phyloP scores from a whole-genome alignment of 92 coral and sea anemone species.

The Epizoanthus stellaris region DNA sequence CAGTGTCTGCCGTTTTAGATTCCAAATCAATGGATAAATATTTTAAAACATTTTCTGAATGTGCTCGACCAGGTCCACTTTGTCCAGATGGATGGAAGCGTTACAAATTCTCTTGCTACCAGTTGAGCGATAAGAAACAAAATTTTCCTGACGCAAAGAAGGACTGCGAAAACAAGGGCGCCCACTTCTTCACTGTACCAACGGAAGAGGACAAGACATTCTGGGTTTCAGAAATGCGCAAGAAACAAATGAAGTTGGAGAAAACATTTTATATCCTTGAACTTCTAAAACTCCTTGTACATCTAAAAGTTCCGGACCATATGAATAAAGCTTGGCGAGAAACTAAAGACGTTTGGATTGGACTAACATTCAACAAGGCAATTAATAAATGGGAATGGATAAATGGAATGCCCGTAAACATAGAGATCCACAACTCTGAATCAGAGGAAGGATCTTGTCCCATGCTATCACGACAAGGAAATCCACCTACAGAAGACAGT shows the following conservation, averaged over 20 bases:
- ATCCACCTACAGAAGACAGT: background rate
- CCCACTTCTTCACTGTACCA: constrained; percentile 5
- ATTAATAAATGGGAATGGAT: background rate
- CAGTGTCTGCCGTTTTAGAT: no score
- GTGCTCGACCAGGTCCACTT: background rate
- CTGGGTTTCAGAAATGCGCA: background rate
- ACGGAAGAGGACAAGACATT: constrained; percentile 3
- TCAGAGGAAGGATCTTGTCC: background rate
- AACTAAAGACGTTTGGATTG: background rate
- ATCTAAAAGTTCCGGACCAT: background rate
- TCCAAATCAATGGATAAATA: background rate
- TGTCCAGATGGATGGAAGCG: constrained; percentile 9
- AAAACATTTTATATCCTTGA: background rate
- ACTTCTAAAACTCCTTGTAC: background rate
- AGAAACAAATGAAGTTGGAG: background rate
- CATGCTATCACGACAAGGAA: background rate
- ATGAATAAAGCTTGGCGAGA: background rate
- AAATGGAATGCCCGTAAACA: background rate
- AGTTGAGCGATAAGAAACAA: background rate
- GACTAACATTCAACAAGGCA: background rate
- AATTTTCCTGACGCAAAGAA: background rate
- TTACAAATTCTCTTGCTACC: background rate
- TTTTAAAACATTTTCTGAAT: background rate
- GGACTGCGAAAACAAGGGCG: background rate
- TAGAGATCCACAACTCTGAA: background rate